Evolutionary conservation across 2,113 vertebrate genomes (phyloP), one percentile per base, ranked within the genome.

Genomic region (Prionailurus bengalensis): DNA sequence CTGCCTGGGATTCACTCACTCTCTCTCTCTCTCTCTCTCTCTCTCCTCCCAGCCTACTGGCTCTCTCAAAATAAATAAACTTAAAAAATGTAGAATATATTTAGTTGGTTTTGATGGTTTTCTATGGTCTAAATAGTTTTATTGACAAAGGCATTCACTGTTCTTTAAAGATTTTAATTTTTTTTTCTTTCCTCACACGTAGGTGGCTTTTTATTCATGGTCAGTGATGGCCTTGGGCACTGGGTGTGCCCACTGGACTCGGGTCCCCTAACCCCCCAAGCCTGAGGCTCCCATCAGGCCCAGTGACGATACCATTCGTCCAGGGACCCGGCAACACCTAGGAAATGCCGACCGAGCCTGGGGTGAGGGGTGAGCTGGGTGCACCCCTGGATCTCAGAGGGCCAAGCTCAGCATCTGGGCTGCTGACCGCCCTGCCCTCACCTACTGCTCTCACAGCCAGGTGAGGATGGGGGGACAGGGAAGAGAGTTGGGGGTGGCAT

Each of bases 21-120:
- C 17, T 61, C 58, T 21, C 7, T 61, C 21, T 8, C 55, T 7
- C 17, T 58, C 0, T 58, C 55, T 58, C 6, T 58, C 17, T 61
- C 58, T 21, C 7, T 61, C 21, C 7, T 9, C 7, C 45, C 45
- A 45, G 45, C 58, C 21, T 7, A 61, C 58, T 61, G 21, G 19
- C 58, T 61, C 21, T 23, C 21, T 61, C 58, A 61, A 58, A 61
- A 61, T 25, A 61, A 61, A 61, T 61, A 23, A 61, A 61, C 58
- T 61, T 61, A 61, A 61, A 23, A 61, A 17, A 25, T 9, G 61
- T 6, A 39, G 58, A 94, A 68, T 78, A 58, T 11, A 93, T 66
- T 82, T 90, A 93, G 36, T 48, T 88, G 53, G 33, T 96, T 79
- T 68, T 92, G 48, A 91, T 39, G 27, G 21, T 42, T 80, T 82